phyloP scores from a whole-genome alignment of 1,140 invertebrate genomes.

The Drosophila grimshawi region DNA sequence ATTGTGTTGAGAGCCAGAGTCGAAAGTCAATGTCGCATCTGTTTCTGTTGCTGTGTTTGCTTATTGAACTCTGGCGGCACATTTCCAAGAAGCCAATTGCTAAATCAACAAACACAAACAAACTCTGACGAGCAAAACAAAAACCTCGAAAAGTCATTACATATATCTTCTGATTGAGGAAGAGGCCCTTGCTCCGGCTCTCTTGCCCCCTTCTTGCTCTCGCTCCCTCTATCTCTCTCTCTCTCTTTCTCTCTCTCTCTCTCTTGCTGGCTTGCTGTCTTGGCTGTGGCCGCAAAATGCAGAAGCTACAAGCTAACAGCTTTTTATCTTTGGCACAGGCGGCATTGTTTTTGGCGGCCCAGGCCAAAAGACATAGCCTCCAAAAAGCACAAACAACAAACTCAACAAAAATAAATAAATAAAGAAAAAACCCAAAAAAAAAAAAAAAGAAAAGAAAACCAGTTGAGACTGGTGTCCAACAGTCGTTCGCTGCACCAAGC shows the following conservation, averaged over 20 bases:
- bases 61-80: slow-evolving; percentile 65
- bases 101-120: slow-evolving; percentile 71
- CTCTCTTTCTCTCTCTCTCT: too few species aligned
- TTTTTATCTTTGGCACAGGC: slow-evolving; percentile 81
- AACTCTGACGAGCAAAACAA: slow-evolving; percentile 71
- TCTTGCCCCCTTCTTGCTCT: not conserved
- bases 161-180: slow-evolving; percentile 68
- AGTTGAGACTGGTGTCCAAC: slow-evolving; percentile 46
- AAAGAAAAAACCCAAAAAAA: slow-evolving; percentile 14
- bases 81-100: slow-evolving; percentile 80
- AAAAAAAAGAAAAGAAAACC: slow-evolving; percentile 35
- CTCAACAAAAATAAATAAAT: slow-evolving; percentile 26
- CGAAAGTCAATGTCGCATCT: not conserved
- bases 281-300: slow-evolving; percentile 66
- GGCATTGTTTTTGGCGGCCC: slow-evolving; percentile 64
- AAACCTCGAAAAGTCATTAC: slow-evolving; percentile 81
- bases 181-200: slow-evolving; percentile 14
- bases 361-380: slow-evolving; percentile 43
- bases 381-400: slow-evolving; percentile 25
- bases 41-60: slow-evolving; percentile 36
- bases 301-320: slow-evolving; percentile 84
- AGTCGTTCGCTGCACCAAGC: slow-evolving; percentile 25
- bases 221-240: not conserved
- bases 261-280: not conserved
- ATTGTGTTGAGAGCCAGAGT: slow-evolving; percentile 33